Evolutionary conservation across 2,888 invertebrate genomes (phyloP).

Genomic region (Rambutsinella grinnellia): DNA sequence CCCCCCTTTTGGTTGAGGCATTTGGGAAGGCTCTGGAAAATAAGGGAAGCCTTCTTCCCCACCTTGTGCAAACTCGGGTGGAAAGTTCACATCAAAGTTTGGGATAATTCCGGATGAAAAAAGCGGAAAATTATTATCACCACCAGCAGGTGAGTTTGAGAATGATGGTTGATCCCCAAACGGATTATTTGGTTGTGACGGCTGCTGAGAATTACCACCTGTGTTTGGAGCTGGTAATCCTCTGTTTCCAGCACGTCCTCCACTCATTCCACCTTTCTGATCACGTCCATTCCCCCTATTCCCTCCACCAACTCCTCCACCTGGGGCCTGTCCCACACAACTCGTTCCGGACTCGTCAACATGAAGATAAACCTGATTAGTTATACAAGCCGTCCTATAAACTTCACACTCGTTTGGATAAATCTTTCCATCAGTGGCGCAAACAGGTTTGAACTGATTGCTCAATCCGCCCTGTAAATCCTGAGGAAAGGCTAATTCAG

Average conservation of each 20-base stretch:
- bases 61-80: slow-evolving; percentile 2
- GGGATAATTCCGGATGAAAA: slow-evolving; percentile 30
- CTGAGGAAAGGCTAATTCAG: slow-evolving; percentile 38
- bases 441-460: slow-evolving; percentile 50
- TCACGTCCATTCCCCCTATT: slow-evolving; percentile 2
- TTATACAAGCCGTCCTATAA: slow-evolving; percentile 58
- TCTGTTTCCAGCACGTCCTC: slow-evolving; percentile 8
- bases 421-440: slow-evolving; percentile 61
- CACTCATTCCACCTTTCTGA: slow-evolving; percentile 21
- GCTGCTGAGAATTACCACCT: background rate
- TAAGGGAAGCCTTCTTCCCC: slow-evolving; percentile 4
- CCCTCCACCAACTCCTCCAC: background rate
- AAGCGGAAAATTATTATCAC: slow-evolving; percentile 33
- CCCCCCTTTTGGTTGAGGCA: background rate
- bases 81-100: slow-evolving; percentile 5
- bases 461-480: slow-evolving; percentile 25
- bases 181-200: slow-evolving; percentile 23
- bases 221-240: slow-evolving; percentile 9
- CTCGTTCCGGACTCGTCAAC: slow-evolving; percentile 52
- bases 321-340: slow-evolving; percentile 26
- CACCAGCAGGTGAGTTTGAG: slow-evolving; percentile 31
- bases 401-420: slow-evolving; percentile 61
- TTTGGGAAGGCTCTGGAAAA: background rate
- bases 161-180: slow-evolving; percentile 30
- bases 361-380: slow-evolving; percentile 46